phyloP scores from a whole-genome alignment of 2,797 vertebrate genomes.

The Pantherophis vulpinus region DNA sequence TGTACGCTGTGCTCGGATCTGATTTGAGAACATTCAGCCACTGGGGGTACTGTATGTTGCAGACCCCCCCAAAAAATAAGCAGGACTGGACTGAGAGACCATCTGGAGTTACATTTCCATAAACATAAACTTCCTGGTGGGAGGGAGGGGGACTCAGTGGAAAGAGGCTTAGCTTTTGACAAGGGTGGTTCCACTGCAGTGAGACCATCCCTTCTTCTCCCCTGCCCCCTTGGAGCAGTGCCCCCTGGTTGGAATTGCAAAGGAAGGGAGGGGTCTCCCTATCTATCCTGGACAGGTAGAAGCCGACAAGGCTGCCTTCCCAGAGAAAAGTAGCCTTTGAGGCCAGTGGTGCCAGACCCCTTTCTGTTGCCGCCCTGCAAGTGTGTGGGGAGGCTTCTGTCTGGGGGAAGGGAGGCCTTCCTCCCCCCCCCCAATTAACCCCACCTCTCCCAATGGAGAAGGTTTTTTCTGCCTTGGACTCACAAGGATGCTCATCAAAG shows the following conservation, averaged over 20 bases:
- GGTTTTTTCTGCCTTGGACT: neutral
- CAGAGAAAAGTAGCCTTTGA: neutral
- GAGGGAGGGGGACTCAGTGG: neutral
- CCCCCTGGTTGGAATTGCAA: too few relatives aligned
- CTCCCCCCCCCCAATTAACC: neutral
- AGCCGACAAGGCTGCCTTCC: fast-evolving
- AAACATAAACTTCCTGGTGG: neutral
- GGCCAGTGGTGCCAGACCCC: neutral
- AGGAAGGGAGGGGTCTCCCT: neutral
- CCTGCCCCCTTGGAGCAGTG: neutral
- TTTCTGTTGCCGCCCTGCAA: neutral
- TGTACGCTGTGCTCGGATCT: neutral
- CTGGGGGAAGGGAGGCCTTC: neutral
- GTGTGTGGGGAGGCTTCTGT: too few relatives aligned
- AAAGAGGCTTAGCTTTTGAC: neutral
- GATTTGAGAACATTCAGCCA: neutral
- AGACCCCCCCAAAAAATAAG: neutral
- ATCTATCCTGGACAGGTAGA: neutral
- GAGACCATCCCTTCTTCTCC: neutral
- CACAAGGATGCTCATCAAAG: neutral
- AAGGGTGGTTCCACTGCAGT: neutral
- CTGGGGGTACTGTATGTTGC: neutral
- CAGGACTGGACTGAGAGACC: neutral
- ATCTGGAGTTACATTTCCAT: neutral
- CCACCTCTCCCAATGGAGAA: neutral